A percentile compares a stretch with the other conserved stretches of the same genome.
phyloP scores from a whole-genome alignment of 2,797 vertebrate species.

The Chloroceryle amazona region DNA sequence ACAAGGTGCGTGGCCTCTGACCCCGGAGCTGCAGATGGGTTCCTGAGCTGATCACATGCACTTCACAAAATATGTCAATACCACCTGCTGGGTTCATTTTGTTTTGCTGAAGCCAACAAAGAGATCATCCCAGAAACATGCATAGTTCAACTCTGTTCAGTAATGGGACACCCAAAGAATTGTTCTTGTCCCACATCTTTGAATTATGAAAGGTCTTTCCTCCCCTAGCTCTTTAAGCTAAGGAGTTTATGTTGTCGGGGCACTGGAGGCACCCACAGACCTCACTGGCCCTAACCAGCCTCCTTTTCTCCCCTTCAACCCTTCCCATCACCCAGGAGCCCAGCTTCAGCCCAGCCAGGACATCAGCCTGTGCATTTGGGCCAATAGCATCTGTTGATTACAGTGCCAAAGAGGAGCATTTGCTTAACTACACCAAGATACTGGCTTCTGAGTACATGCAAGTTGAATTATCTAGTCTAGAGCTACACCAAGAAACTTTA shows the following conservation, averaged over 20 bases:
- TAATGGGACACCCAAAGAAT: background rate
- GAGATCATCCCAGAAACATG: background rate
- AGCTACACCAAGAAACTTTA: slow-evolving; percentile 24
- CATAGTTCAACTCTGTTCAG: background rate
- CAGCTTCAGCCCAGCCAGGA: background rate
- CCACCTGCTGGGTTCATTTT: background rate
- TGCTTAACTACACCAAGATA: background rate
- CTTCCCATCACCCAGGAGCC: background rate
- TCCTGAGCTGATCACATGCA: background rate
- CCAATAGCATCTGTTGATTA: background rate
- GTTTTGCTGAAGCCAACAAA: background rate
- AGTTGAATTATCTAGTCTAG: slow-evolving; percentile 19
- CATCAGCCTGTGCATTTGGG: accelerated
- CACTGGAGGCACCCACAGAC: background rate
- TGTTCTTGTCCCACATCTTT: background rate
- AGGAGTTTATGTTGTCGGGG: background rate
- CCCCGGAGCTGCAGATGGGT: background rate
- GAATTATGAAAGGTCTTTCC: background rate
- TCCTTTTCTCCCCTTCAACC: background rate
- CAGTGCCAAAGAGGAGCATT: slow-evolving; percentile 4
- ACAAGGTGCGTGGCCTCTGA: background rate
- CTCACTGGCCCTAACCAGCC: background rate
- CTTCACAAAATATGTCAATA: background rate
- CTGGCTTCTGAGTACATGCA: background rate
- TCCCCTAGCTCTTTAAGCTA: background rate